Conservation (phyloP, 1,140 invertebrate species). For the Drosophila mojavensis region DNA sequence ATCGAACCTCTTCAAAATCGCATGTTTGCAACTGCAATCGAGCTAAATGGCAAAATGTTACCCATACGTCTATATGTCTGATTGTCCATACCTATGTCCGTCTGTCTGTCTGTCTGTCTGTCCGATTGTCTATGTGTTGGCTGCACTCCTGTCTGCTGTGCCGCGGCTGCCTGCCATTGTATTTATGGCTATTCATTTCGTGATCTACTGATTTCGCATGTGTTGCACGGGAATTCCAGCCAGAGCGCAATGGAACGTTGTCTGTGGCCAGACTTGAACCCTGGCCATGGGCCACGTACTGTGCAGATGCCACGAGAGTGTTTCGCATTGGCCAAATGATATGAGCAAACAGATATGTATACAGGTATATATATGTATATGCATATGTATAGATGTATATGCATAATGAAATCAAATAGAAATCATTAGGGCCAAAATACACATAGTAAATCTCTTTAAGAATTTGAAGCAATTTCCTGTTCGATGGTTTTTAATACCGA, state of each 20-base stretch:
- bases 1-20: slow-evolving; percentile 79
- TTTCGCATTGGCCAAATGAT: slow-evolving; percentile 46
- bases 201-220: slow-evolving; percentile 81
- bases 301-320: slow-evolving; percentile 35
- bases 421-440: slow-evolving; percentile 75
- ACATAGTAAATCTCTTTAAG: slow-evolving; percentile 78
- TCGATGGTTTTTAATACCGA: slow-evolving; percentile 65
- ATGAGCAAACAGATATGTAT: slow-evolving; percentile 38
- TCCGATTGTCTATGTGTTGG: slow-evolving; percentile 16
- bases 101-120: slow-evolving; percentile 22
- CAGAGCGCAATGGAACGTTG: slow-evolving; percentile 38
- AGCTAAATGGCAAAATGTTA: slow-evolving; percentile 77
- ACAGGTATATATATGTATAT: slow-evolving; percentile 27
- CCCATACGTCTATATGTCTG: slow-evolving; percentile 67
- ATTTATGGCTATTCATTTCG: slow-evolving; percentile 81
- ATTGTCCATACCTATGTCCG: slow-evolving; percentile 16
- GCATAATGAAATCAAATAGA: slow-evolving; percentile 73
- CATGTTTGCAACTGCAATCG: slow-evolving; percentile 80
- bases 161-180: slow-evolving; percentile 62
- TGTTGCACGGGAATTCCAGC: slow-evolving; percentile 74
- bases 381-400: slow-evolving; percentile 17
- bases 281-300: slow-evolving; percentile 64
- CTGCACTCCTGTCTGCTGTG: slow-evolving; percentile 32
- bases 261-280: slow-evolving; percentile 61
- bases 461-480: slow-evolving; percentile 81